phyloP scores from a whole-genome alignment of 2,797 vertebrate species.

The Coregonus ussuriensis region DNA sequence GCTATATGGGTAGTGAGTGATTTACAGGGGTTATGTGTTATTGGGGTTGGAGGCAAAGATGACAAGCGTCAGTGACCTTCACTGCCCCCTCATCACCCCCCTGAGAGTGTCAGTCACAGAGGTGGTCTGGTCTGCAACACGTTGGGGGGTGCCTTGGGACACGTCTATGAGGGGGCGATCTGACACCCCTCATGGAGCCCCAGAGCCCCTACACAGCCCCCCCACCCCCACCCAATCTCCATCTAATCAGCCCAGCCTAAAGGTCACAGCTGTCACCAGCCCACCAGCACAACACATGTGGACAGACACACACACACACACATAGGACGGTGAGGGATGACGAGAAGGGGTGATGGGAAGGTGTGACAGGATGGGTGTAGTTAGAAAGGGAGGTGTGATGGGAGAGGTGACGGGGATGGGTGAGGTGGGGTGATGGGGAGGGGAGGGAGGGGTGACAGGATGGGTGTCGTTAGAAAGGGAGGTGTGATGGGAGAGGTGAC shows the following conservation, averaged over 20 bases:
- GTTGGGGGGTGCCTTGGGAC: constrained; percentile 17
- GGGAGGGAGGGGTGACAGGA: constrained; percentile 51
- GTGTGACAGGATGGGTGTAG: no score
- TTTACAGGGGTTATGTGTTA: no score
- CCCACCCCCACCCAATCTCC: no score
- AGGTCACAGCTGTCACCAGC: constrained; percentile 54
- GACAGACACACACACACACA: constrained; percentile 40
- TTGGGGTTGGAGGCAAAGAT: neutral
- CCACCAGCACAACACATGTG: constrained; percentile 29
- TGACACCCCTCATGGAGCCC: constrained; percentile 25
- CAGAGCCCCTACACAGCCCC: no score
- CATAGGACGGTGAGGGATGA: no score
- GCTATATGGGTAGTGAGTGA: no score
- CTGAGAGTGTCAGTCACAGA: constrained; percentile 36
- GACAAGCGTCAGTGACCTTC: neutral
- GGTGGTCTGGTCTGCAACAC: constrained; percentile 12
- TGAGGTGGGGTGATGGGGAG: constrained; percentile 59
- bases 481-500: neutral
- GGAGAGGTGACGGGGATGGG: constrained; percentile 20
- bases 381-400: constrained; percentile 37
- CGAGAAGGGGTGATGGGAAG: no score
- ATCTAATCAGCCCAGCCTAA: constrained; percentile 17
- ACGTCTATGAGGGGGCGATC: constrained; percentile 21
- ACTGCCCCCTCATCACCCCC: constrained; percentile 22
- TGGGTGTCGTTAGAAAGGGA: constrained; percentile 16